Percentiles rank a stretch among this genome's conserved stretches.
Evolutionary conservation across 2,113 vertebrate genomes (phyloP).

Genomic region (Acrocephalus kingi): DNA sequence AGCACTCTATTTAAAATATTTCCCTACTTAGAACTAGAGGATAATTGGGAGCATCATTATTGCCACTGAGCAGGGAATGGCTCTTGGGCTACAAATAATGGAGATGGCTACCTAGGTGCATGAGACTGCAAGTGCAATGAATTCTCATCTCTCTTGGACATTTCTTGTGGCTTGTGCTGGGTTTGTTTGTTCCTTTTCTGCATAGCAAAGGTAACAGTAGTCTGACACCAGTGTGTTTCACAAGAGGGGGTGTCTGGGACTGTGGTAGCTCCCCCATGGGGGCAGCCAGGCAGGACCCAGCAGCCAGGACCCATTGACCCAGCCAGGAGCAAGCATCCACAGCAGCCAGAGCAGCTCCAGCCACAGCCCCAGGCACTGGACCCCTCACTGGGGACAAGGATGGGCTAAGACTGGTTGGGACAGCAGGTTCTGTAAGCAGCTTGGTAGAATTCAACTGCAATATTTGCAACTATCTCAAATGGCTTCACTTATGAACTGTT

Average conservation of each 20-base stretch:
- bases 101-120: background rate
- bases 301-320: background rate
- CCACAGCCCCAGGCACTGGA: background rate
- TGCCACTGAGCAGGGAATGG: background rate
- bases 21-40: background rate
- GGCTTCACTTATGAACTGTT: background rate
- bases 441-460: background rate
- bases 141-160: background rate
- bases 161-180: background rate
- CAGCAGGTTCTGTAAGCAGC: background rate
- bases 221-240: background rate
- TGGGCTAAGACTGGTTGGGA: background rate
- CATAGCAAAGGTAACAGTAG: background rate
- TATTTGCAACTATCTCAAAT: background rate
- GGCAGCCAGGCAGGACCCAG: background rate
- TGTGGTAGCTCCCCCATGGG: fast-evolving
- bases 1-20: background rate
- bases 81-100: background rate
- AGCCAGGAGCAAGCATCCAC: background rate
- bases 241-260: fast-evolving
- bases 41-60: background rate
- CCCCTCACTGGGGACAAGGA: fast-evolving
- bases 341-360: background rate
- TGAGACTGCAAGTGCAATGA: fast-evolving
- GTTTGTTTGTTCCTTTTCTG: background rate